A percentile compares a stretch with the other conserved stretches of the same genome.
Conservation (phyloP, 2,797 vertebrate genomes). For the Erethizon dorsatum region DNA sequence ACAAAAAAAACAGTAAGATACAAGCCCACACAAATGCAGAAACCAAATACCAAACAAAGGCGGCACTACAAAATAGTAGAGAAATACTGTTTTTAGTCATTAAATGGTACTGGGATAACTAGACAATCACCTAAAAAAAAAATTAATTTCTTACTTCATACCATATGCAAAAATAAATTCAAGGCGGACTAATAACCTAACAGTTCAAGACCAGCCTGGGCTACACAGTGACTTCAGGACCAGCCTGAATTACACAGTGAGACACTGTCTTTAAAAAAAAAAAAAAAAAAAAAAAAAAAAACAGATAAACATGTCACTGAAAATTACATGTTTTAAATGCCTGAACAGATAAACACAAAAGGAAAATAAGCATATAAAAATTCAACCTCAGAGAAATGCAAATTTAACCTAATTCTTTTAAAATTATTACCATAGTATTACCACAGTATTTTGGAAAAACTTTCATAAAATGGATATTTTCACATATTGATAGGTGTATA, state of each 20-base stretch:
- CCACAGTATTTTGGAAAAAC: neutral
- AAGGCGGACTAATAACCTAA: neutral
- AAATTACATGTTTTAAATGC: neutral
- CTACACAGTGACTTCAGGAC: too few species aligned
- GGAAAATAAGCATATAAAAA: conserved; percentile 18
- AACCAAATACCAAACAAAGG: neutral
- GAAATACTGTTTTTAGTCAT: neutral
- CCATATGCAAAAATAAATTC: conserved; percentile 37
- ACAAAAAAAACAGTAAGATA: conserved; percentile 37
- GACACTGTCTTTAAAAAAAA: neutral
- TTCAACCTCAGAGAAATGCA: neutral
- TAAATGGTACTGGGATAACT: neutral
- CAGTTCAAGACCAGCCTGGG: neutral
- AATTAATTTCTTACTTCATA: conserved; percentile 22
- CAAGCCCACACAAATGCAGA: conserved; percentile 3
- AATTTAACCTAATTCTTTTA: conserved; percentile 27
- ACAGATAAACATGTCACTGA: neutral
- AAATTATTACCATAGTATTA: neutral
- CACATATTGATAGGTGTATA: neutral
- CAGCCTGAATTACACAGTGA: neutral
- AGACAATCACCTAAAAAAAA: neutral
- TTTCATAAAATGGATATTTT: conserved; percentile 13
- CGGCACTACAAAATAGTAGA: neutral
- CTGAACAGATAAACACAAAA: conserved; percentile 19
- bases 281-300: neutral